Evolutionary conservation across 2,113 vertebrate species (phyloP).

Genomic region (Heliornis fulica): DNA sequence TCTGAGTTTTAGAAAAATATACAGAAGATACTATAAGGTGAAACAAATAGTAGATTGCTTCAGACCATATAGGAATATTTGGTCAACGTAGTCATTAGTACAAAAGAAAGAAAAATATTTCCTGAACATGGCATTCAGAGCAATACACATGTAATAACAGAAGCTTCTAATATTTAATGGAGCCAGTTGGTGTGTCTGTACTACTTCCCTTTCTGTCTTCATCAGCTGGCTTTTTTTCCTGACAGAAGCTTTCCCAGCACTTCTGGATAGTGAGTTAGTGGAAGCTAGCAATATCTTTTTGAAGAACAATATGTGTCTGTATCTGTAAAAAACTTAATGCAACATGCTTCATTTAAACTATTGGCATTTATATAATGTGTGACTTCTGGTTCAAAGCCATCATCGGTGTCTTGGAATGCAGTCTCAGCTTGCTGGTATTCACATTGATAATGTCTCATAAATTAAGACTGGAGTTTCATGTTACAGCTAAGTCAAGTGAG

Average conservation of each 20-base stretch:
- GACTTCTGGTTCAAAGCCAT: not conserved
- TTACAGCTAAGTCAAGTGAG: not conserved
- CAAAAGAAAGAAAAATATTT: not conserved
- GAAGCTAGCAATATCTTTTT: not conserved
- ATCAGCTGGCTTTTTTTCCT: not conserved
- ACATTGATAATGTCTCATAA: not conserved
- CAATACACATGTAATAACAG: not conserved
- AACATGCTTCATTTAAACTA: not conserved
- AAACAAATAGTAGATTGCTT: not conserved
- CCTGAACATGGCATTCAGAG: not conserved
- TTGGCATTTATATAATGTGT: not conserved
- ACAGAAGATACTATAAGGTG: not conserved
- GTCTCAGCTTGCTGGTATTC: not conserved
- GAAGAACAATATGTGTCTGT: not conserved
- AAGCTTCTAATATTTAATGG: not conserved
- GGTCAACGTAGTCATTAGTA: not conserved
- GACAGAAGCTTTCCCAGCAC: not conserved
- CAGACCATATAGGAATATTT: not conserved
- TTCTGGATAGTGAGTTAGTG: not conserved
- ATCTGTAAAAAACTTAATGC: not conserved
- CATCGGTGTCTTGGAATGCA: not conserved
- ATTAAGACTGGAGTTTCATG: not conserved
- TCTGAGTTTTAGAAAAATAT: not conserved
- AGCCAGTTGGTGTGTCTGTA: not conserved
- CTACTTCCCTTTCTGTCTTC: not conserved